phyloP scores from a whole-genome alignment of 2,888 invertebrate species.

The Amblyteles armatorius region DNA sequence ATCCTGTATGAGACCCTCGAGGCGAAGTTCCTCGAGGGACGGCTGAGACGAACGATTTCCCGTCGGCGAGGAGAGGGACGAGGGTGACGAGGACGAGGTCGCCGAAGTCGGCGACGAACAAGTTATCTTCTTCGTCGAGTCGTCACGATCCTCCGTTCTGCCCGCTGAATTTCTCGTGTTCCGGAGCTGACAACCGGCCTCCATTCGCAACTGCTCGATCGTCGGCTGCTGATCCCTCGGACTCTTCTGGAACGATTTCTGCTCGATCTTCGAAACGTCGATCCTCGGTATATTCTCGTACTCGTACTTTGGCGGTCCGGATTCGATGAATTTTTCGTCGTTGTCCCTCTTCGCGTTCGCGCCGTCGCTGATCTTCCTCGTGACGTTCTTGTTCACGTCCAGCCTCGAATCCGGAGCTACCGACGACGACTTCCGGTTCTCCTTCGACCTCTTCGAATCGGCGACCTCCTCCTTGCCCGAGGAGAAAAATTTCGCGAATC shows the following conservation, averaged over 20 bases:
- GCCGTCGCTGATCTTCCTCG: conserved; percentile 71
- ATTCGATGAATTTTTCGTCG: conserved; percentile 55
- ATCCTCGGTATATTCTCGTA: conserved; percentile 83
- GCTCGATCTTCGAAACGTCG: conserved; percentile 81
- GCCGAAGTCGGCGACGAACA: conserved; percentile 53
- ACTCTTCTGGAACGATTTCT: conserved; percentile 34
- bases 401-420: conserved; percentile 76
- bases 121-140: conserved; percentile 60
- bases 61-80: conserved; percentile 64
- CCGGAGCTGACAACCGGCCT: conserved; percentile 79
- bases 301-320: conserved; percentile 78
- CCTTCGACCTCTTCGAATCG: conserved; percentile 59
- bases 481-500: conserved; percentile 80
- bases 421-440: conserved; percentile 80
- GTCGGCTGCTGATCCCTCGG: conserved; percentile 77
- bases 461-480: conserved; percentile 70
- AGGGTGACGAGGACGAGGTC: conserved; percentile 53
- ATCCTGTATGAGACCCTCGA: conserved; percentile 80
- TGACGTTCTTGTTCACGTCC: conserved; percentile 82
- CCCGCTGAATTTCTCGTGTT: conserved; percentile 74
- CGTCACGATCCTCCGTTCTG: conserved; percentile 65
- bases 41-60: conserved; percentile 62
- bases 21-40: conserved; percentile 74
- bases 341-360: conserved; percentile 56
- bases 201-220: conserved; percentile 81